Percentiles rank a stretch among this genome's conserved stretches.
Conservation (phyloP, 2,113 vertebrate species). For the Oreochromis niloticus region DNA sequence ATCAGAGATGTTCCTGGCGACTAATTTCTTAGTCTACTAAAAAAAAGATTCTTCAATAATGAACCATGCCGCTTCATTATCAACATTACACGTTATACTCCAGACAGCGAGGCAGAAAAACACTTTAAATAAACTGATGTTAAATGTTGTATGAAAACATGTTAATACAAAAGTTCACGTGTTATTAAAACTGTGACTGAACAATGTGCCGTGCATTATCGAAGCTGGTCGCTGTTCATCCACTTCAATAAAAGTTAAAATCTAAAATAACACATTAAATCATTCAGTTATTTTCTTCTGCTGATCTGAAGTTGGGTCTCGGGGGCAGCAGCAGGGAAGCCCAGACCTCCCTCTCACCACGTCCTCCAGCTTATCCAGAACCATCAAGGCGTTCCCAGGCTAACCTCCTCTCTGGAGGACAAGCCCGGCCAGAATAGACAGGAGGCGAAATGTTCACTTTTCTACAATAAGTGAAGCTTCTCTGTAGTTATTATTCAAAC, state of each 20-base stretch:
- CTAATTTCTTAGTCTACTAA: not conserved
- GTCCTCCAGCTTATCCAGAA: not conserved
- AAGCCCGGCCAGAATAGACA: not conserved
- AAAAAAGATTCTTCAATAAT: not conserved
- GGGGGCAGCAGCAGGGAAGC: not conserved
- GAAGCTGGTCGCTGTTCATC: not conserved
- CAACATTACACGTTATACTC: not conserved
- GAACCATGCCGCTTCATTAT: not conserved
- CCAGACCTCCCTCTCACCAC: not conserved
- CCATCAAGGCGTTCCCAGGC: not conserved
- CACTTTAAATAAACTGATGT: not conserved
- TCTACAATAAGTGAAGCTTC: not conserved
- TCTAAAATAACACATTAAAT: not conserved
- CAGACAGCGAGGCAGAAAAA: not conserved
- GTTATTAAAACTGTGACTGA: not conserved
- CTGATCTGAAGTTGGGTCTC: not conserved
- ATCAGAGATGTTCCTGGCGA: not conserved
- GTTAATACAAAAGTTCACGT: not conserved
- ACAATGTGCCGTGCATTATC: not conserved
- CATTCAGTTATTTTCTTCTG: not conserved
- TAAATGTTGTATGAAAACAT: not conserved
- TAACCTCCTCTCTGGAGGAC: not conserved
- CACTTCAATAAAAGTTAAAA: not conserved
- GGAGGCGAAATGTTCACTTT: not conserved
- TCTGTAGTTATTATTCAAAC: not conserved